phyloP scores from a whole-genome alignment of 1,140 invertebrate species.

The Tetragnatha versicolor region DNA sequence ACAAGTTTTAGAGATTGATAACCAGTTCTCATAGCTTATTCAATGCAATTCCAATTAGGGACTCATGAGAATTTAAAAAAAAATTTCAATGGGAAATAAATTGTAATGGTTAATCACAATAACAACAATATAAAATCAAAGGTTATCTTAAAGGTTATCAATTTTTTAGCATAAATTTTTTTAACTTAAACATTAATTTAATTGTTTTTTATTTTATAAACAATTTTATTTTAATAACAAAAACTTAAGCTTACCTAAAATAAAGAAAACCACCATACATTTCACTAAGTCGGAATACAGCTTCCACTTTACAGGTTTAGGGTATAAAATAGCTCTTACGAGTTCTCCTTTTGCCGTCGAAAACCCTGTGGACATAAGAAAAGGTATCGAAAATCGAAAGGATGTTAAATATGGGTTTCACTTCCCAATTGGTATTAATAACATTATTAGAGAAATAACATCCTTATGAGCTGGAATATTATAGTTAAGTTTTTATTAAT shows the following conservation, averaged over 20 bases:
- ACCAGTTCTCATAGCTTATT: too few species aligned
- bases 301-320: slow-evolving; percentile 70
- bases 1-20: too few species aligned
- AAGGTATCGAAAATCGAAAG: neutral
- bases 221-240: neutral
- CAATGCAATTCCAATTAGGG: too few species aligned
- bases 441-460: neutral
- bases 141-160: too few species aligned
- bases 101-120: too few species aligned
- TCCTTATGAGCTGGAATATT: neutral
- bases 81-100: too few species aligned
- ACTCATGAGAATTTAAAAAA: too few species aligned
- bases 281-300: slow-evolving; percentile 69
- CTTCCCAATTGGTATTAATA: neutral
- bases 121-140: too few species aligned
- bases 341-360: slow-evolving; percentile 71
- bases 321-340: slow-evolving; percentile 70
- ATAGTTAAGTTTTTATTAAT: too few species aligned
- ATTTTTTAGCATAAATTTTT: too few species aligned
- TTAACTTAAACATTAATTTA: too few species aligned
- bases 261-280: slow-evolving; percentile 64
- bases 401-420: neutral
- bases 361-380: slow-evolving; percentile 63
- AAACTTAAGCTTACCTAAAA: slow-evolving; percentile 36
- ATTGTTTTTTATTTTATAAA: neutral